Percentiles rank a stretch among this genome's conserved stretches.
Conservation (phyloP, 2,797 vertebrate species). For the Chlorospingus semifuscus region DNA sequence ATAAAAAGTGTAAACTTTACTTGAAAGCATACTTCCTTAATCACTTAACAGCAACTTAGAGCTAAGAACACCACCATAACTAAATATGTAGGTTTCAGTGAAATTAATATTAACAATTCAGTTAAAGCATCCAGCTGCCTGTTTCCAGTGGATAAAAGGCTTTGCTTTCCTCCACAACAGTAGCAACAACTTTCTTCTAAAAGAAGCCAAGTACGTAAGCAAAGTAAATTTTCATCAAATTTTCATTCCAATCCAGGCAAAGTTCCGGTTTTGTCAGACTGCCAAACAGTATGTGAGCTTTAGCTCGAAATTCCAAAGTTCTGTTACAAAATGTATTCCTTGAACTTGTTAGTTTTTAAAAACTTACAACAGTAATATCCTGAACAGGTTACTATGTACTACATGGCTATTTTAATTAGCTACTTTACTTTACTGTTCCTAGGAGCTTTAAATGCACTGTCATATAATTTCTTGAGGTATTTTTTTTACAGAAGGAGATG, state of each 20-base stretch:
- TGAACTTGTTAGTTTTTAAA: not conserved
- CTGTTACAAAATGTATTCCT: not conserved
- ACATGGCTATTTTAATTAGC: not conserved
- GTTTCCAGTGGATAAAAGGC: not conserved
- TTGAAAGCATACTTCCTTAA: not conserved
- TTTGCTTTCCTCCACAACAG: not conserved
- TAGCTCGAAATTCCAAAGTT: not conserved
- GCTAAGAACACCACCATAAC: not conserved
- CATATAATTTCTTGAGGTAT: not conserved
- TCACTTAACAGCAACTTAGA: not conserved
- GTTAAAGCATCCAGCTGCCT: not conserved
- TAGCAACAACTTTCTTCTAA: not conserved
- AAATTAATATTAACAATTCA: not conserved
- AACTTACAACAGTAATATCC: not conserved
- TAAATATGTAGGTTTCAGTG: not conserved
- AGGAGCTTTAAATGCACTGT: not conserved
- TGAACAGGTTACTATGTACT: not conserved
- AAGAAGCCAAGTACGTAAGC: not conserved
- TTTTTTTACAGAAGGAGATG: not conserved
- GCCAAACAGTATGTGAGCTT: not conserved
- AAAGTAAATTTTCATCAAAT: not conserved
- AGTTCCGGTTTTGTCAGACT: not conserved
- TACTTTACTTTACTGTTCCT: not conserved
- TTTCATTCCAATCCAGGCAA: not conserved
- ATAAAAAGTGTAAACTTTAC: not conserved